A percentile compares a stretch with the other conserved stretches of the same genome.
phyloP scores from a whole-genome alignment of 2,888 invertebrate species.

The Polydrusus cervinus region DNA sequence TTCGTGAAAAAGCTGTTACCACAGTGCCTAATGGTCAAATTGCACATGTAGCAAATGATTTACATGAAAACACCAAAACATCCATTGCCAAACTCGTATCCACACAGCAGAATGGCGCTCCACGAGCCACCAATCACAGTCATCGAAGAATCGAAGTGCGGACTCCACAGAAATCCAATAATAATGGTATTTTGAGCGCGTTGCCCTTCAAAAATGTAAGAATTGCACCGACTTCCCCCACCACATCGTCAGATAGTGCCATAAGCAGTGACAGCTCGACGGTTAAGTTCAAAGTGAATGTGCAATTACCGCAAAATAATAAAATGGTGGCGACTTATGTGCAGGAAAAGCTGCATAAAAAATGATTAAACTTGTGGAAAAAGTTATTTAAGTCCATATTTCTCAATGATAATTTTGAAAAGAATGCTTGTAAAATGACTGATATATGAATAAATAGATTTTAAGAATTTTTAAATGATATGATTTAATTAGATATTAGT shows the following conservation, averaged over 20 bases:
- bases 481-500: too few species aligned
- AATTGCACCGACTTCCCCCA: constrained; percentile 26
- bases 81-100: background rate
- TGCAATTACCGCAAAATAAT: constrained; percentile 32
- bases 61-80: background rate
- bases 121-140: background rate
- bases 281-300: constrained; percentile 35
- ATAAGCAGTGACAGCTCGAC: constrained; percentile 50
- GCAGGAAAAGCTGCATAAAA: background rate
- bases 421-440: too few species aligned
- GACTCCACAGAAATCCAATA: background rate
- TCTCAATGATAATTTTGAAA: too few species aligned
- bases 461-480: too few species aligned
- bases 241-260: constrained; percentile 50
- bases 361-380: background rate
- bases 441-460: too few species aligned
- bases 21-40: background rate
- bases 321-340: background rate
- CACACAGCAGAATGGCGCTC: background rate
- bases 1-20: too few species aligned
- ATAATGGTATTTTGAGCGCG: constrained; percentile 36
- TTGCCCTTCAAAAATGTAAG: constrained; percentile 50
- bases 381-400: too few species aligned
- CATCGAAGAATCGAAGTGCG: constrained; percentile 11
- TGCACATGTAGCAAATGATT: background rate